Evolutionary conservation across 2,113 vertebrate genomes (phyloP), one percentile per base, ranked within the genome.

Genomic region (Camelus bactrianus): DNA sequence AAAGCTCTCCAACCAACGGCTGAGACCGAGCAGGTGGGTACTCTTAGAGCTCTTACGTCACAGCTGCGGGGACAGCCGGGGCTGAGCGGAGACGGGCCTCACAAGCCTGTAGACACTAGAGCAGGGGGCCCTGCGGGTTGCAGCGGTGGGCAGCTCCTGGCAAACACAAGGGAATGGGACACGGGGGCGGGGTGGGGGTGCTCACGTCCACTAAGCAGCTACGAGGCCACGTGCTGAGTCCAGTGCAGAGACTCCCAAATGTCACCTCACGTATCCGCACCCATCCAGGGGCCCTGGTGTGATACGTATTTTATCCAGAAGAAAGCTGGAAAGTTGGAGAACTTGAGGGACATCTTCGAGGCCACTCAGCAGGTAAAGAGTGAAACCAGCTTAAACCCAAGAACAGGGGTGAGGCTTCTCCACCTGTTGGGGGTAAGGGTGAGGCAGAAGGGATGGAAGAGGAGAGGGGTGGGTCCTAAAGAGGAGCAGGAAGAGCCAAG

Each of bases 141-240:
- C 12, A 0, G 6, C 0, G 2, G 46, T 0, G 19, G 28, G 28
- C 1, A 9, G 50, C 14, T 16, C n/a, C 1, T 0, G 26, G 73
- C 46, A 20, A 13, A 8, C 0, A 22, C 1, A 16, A 12, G 13
- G 5, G 6, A 76, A 16, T 0, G 28, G 58, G 69, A 5, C 9
- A 5, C 6, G 28, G 48, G 50, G 17, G 4, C 4, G 28, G 48
- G 50, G 17, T 16, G 82, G 58, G 30, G 19, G 38, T 10, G 24
- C 26, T 10, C 13, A 6, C 3, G 24, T 9, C 16, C 2, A 4
- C 2, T 1, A 17, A 16, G 76, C 9, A 3, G 20, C 11, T 10
- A 6, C 26, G 9, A 15, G 0, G 30, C 14, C 16, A 4, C 4
- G 32, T 11, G 30, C 48, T 28, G 7, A 62, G 60, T 30, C 30